A percentile compares a stretch with the other conserved stretches of the same genome.
Conservation (phyloP, 2,888 invertebrate genomes). For the Buathra laborator region DNA sequence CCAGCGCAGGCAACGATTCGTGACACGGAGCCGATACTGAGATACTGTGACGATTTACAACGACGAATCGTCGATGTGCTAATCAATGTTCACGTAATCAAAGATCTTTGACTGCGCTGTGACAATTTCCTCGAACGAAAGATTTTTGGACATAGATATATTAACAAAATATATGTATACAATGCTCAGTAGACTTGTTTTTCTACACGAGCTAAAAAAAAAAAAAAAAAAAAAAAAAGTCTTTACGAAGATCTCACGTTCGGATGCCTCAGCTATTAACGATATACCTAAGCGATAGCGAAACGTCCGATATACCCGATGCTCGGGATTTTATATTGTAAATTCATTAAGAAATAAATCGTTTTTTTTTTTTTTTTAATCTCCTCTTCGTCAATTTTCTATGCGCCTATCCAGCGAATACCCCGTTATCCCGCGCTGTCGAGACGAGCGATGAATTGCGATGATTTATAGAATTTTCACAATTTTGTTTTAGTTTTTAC, state of each 20-base stretch:
- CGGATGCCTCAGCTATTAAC: background rate
- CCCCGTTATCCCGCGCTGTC: background rate
- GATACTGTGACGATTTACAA: background rate
- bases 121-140: conserved; percentile 13
- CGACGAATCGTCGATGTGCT: conserved; percentile 25
- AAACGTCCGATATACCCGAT: conserved; percentile 39
- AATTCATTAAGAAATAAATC: conserved; percentile 68
- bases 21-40: background rate
- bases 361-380: conserved; percentile 66
- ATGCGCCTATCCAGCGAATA: background rate
- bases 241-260: background rate
- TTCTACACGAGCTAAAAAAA: background rate
- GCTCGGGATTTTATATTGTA: conserved; percentile 72
- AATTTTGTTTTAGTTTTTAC: too few relatives aligned
- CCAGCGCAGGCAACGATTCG: background rate
- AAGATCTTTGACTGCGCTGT: conserved; percentile 21
- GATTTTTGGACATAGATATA: conserved; percentile 3
- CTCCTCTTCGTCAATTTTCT: background rate
- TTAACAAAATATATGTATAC: conserved; percentile 1
- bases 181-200: background rate
- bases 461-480: too few relatives aligned
- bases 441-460: too few relatives aligned
- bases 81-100: conserved; percentile 44
- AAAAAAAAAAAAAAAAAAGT: background rate
- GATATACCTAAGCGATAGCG: background rate